phyloP scores from a whole-genome alignment of 2,888 invertebrate species.

The Mythimna lalbum region DNA sequence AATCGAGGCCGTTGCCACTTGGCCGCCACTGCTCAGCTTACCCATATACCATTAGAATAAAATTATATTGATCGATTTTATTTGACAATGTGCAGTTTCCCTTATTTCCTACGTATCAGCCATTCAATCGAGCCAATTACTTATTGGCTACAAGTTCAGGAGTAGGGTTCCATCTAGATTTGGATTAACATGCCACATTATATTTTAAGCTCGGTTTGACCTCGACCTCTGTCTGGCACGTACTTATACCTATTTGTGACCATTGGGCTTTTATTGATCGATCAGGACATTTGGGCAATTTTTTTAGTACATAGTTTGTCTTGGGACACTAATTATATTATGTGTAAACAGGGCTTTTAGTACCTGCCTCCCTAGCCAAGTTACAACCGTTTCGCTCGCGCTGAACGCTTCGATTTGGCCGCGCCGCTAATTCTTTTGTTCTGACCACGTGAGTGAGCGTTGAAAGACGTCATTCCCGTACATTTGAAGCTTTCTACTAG shows the following conservation, averaged over 20 bases:
- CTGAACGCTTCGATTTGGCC: too few relatives aligned
- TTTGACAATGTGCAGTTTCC: slow-evolving; percentile 1
- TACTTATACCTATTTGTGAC: background rate
- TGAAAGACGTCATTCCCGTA: too few relatives aligned
- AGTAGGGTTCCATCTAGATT: slow-evolving; percentile 24
- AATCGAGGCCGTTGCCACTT: too few relatives aligned
- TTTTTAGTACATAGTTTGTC: background rate
- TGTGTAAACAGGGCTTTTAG: background rate
- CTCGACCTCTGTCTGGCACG: slow-evolving; percentile 14
- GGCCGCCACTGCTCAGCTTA: too few relatives aligned
- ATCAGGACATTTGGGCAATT: background rate
- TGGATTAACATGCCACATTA: slow-evolving; percentile 38
- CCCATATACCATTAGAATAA: too few relatives aligned
- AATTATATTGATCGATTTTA: background rate
- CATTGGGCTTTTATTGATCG: background rate
- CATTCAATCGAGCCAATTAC: slow-evolving; percentile 23
- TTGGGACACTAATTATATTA: background rate
- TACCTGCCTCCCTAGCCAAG: too few relatives aligned
- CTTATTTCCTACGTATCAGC: slow-evolving; percentile 4
- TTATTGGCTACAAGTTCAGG: slow-evolving; percentile 34
- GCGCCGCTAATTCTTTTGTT: too few relatives aligned
- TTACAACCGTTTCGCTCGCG: too few relatives aligned
- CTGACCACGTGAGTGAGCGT: too few relatives aligned
- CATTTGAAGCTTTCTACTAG: too few relatives aligned
- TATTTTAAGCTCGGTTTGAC: slow-evolving; percentile 36